Evolutionary conservation across 1,140 invertebrate species (phyloP).

Genomic region (Stegodyphus mimosarum): DNA sequence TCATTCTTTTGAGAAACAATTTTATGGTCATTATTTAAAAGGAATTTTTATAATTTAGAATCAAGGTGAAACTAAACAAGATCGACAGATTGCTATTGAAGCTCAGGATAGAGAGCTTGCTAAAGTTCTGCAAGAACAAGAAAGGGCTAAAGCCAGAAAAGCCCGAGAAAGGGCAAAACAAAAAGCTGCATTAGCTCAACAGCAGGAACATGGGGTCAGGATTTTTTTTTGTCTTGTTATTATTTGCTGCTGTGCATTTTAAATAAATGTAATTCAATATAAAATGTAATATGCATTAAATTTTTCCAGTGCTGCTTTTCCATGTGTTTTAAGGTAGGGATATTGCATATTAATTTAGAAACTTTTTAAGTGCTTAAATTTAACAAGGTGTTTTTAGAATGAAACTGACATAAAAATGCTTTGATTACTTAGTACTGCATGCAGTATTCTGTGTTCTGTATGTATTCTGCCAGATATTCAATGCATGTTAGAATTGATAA

Average conservation of each 20-base stretch:
- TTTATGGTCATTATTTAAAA: not conserved
- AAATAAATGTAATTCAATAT: too few relatives aligned
- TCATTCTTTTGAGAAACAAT: too few relatives aligned
- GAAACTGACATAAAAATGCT: not conserved
- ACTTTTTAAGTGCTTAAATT: too few relatives aligned
- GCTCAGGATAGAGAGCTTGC: slow-evolving; percentile 91
- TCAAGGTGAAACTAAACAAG: slow-evolving; percentile 72
- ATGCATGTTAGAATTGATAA: too few relatives aligned
- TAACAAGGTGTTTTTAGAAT: not conserved
- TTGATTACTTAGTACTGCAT: not conserved
- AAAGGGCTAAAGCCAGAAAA: slow-evolving; percentile 77
- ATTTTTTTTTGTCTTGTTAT: not conserved
- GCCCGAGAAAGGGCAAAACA: slow-evolving; percentile 76
- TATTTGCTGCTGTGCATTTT: too few relatives aligned
- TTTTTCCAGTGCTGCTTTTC: too few relatives aligned
- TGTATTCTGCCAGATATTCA: too few relatives aligned
- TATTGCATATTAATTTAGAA: too few relatives aligned
- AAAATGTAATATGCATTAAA: too few relatives aligned
- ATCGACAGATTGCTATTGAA: slow-evolving; percentile 83
- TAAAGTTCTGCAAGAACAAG: slow-evolving; percentile 87
- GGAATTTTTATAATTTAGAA: not conserved
- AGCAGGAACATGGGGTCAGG: slow-evolving; percentile 45
- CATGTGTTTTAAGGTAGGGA: too few relatives aligned
- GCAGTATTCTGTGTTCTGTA: too few relatives aligned
- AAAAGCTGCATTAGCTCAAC: slow-evolving; percentile 68